Percentiles rank a stretch among this genome's conserved stretches.
phyloP scores from a whole-genome alignment of 2,797 vertebrate genomes.

The Notamacropus eugenii region DNA sequence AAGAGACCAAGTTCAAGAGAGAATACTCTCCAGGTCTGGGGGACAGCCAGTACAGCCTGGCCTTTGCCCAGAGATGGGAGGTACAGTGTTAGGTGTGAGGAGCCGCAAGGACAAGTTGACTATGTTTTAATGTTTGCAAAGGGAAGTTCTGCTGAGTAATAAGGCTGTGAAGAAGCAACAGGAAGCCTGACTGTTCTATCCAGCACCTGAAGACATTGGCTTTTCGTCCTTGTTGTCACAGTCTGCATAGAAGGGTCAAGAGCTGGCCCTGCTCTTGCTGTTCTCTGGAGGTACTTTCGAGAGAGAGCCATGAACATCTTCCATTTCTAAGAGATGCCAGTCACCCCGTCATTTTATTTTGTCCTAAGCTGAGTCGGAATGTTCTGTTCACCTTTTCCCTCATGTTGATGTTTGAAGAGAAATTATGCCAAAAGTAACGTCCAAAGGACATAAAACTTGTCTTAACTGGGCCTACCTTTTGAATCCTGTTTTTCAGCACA shows the following conservation, averaged over 20 bases:
- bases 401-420: slow-evolving; percentile 49
- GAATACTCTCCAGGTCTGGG: not conserved
- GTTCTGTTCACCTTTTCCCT: slow-evolving; percentile 24
- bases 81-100: not conserved
- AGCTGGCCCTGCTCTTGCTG: slow-evolving; percentile 27
- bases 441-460: slow-evolving; percentile 61
- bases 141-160: not conserved
- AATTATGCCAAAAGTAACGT: slow-evolving; percentile 30
- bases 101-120: not conserved
- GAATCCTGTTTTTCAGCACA: slow-evolving; percentile 45
- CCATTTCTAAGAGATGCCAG: slow-evolving; percentile 43
- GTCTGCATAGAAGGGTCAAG: slow-evolving; percentile 6
- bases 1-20: not conserved
- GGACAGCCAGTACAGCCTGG: not conserved
- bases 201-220: not conserved
- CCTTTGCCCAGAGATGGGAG: not conserved
- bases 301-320: slow-evolving; percentile 47
- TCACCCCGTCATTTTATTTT: slow-evolving; percentile 52
- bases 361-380: slow-evolving; percentile 32
- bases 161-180: slow-evolving; percentile 31
- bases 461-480: slow-evolving; percentile 41
- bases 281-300: slow-evolving; percentile 51
- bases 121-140: not conserved
- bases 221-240: not conserved
- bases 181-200: slow-evolving; percentile 29